A percentile compares a stretch with the other conserved stretches of the same genome.
Conservation (phyloP, 2,797 vertebrate species). For the Paratrypauchen microcephalus region DNA sequence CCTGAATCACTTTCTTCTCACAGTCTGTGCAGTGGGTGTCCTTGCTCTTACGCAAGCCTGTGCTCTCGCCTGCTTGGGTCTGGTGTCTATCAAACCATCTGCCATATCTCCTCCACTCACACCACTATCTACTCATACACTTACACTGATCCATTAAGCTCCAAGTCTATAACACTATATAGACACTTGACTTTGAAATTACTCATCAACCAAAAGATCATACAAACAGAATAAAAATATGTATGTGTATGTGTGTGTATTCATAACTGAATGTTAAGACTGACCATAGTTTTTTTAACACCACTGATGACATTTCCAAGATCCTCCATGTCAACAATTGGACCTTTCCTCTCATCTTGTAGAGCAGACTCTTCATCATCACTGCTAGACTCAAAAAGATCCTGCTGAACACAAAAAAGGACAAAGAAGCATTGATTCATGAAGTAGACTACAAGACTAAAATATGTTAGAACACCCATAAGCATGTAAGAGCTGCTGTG, state of each 20-base stretch:
- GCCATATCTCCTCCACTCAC: conserved; percentile 59
- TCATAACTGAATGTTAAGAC: conserved; percentile 7
- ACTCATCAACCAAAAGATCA: no score
- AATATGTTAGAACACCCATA: not conserved
- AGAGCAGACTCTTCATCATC: conserved; percentile 79
- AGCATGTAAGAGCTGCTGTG: not conserved
- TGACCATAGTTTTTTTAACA: conserved; percentile 86
- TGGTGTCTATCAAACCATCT: conserved; percentile 81
- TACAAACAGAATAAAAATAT: no score
- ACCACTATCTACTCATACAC: conserved; percentile 25
- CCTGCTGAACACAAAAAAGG: conserved; percentile 54
- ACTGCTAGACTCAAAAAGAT: conserved; percentile 83
- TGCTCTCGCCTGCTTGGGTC: conserved; percentile 63
- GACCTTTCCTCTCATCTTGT: conserved; percentile 54
- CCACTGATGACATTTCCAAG: conserved; percentile 82
- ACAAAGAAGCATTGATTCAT: not conserved
- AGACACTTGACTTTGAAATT: not conserved
- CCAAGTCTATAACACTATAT: not conserved
- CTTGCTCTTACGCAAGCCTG: conserved; percentile 69
- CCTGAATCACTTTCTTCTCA: conserved; percentile 70
- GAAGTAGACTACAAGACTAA: not conserved
- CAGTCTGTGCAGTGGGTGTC: conserved; percentile 74
- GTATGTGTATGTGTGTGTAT: no score
- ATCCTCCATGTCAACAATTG: conserved; percentile 88
- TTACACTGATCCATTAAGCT: conserved; percentile 4